phyloP scores from a whole-genome alignment of 2,113 vertebrate genomes.

The Gymnobelideus leadbeateri region DNA sequence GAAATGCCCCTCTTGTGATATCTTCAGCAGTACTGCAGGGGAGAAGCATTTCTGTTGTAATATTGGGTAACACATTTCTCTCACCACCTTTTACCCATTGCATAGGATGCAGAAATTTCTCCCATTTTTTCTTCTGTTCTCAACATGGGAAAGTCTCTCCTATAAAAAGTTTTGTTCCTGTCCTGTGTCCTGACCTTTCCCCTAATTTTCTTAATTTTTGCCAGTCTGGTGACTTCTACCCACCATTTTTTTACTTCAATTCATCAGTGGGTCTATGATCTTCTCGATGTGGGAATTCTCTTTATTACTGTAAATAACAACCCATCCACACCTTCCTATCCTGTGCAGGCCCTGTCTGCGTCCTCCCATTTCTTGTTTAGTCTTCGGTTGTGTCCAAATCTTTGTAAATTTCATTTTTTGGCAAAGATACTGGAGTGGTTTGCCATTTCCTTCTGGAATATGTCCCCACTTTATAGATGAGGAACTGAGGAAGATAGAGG shows the following conservation, averaged over 20 bases:
- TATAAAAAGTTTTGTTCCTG: neutral
- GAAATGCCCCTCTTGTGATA: neutral
- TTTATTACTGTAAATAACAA: neutral
- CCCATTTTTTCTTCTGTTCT: neutral
- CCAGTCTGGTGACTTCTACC: neutral
- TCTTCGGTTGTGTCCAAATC: neutral
- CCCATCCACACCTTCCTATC: neutral
- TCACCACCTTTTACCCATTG: neutral
- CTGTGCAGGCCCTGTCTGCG: neutral
- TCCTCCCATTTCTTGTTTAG: neutral
- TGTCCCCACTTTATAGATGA: no score
- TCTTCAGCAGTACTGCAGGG: neutral
- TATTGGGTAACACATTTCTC: neutral
- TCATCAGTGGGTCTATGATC: neutral
- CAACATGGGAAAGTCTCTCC: neutral
- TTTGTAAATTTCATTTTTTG: neutral
- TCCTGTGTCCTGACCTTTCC: neutral
- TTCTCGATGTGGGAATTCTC: neutral
- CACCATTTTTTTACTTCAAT: neutral
- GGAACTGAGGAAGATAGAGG: no score
- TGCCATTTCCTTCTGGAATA: neutral
- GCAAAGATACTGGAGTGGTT: neutral
- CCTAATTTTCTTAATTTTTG: neutral
- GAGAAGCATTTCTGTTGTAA: neutral
- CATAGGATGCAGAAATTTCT: neutral